Percentiles rank a stretch among this genome's conserved stretches.
Conservation (phyloP, 1,140 invertebrate species). For the Coboldia fuscipes region DNA sequence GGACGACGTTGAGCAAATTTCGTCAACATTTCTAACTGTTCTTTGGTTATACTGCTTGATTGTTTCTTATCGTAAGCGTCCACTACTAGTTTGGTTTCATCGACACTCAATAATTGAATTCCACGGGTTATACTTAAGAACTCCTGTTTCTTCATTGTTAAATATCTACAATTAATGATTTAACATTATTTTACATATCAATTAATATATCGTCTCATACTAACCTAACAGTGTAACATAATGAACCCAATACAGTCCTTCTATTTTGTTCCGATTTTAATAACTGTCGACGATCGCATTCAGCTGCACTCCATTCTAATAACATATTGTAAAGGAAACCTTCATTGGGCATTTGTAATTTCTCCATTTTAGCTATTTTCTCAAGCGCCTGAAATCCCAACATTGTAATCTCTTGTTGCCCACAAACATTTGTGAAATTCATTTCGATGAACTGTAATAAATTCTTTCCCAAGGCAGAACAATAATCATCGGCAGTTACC, state of each 20-base stretch:
- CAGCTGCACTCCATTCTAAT: slow-evolving; percentile 16
- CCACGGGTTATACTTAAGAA: slow-evolving; percentile 15
- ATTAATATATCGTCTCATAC: no score
- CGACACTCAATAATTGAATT: slow-evolving; percentile 13
- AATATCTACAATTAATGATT: no score
- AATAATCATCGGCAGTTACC: slow-evolving; percentile 19
- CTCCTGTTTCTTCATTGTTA: slow-evolving; percentile 12
- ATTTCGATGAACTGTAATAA: slow-evolving; percentile 18
- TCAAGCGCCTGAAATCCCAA: slow-evolving; percentile 19
- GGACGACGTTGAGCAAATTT: slow-evolving; percentile 16
- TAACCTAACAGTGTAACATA: slow-evolving; percentile 17
- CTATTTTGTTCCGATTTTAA: slow-evolving; percentile 15
- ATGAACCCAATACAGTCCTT: slow-evolving; percentile 14
- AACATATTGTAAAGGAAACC: slow-evolving; percentile 15
- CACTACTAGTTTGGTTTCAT: slow-evolving; percentile 12
- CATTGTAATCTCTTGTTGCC: slow-evolving; percentile 11
- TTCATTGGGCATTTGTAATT: slow-evolving; percentile 15
- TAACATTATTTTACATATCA: no score
- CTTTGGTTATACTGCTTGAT: slow-evolving; percentile 19
- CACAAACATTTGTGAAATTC: slow-evolving; percentile 13
- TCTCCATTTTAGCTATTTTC: slow-evolving; percentile 15
- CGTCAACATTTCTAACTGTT: slow-evolving; percentile 15
- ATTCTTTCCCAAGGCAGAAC: slow-evolving; percentile 16
- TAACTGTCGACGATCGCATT: slow-evolving; percentile 15
- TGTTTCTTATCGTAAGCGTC: slow-evolving; percentile 15